Base-by-base conservation (phyloP, 2,888 invertebrate genomes). In the Halictus quadricinctus region DNA sequence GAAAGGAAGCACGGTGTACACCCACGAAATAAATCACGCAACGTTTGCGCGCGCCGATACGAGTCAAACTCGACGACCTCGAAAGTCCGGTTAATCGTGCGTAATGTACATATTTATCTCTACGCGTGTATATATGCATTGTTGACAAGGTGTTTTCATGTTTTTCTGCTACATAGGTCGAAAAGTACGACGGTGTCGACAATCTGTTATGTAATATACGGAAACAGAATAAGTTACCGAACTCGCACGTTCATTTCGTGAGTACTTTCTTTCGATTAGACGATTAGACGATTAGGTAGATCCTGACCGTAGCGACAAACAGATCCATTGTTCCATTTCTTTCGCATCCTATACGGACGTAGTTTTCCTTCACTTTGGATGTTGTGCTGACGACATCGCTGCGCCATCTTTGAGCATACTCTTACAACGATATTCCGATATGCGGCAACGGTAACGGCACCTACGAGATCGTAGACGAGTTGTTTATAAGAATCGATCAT, bases 41-140 rank as follows among this genome's bases (percentile, higher is more conserved):
- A 75, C 70, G 69, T 80, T 25, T 80, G 64, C 75, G 48, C n/a
- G 60, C 74, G 41, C 21, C n/a, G 36, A 72, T 70, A 29, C 13
- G 3, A 78, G 69, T 83, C 73, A 54, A 75, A 77, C 83, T 54
- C 46, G 84, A 36, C 54, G 70, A 60, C 70, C n/a, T 43, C n/a
- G 70, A 70, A n/a, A 5, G 1, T 12, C 21, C 12, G n/a, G 70
- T 43, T 70, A 72, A 76, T 73, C 48, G 76, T 64, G 7, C 15
- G 29, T 18, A 15, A 64, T 15, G 29, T 43, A 46, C 13, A 46
- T 54, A 54, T 54, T 13, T 36, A 54, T 54, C n/a, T 15, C n/a
- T 15, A n/a, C 13, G 54, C 6, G 21, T 60, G n/a, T 8, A 4
- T 43, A 21, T 46, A 18, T 21, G 15, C 36, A 72, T 73, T 50